Evolutionary conservation across 2,888 invertebrate species (phyloP).

Genomic region (Epiperipatus broadwayi): DNA sequence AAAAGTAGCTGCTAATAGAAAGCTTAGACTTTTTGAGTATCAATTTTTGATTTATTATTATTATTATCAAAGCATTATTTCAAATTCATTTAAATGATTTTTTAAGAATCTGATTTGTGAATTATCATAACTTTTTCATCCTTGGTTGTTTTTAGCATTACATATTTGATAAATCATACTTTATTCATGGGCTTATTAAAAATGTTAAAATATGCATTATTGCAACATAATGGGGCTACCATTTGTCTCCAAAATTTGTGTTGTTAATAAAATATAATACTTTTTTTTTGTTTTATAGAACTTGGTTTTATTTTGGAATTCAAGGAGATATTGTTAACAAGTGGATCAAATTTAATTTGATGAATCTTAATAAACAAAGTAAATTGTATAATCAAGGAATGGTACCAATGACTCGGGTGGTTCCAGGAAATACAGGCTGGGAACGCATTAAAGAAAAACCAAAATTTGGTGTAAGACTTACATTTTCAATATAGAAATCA

Average conservation of each 20-base stretch:
- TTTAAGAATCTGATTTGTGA: no score
- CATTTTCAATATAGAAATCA: constrained; percentile 5
- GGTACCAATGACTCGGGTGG: constrained; percentile 54
- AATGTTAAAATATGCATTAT: no score
- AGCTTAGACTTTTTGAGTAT: no score
- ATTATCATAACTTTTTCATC: no score
- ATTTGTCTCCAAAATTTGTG: not conserved
- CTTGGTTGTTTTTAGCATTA: no score
- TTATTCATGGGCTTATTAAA: no score
- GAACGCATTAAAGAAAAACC: constrained; percentile 62
- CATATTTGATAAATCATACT: no score
- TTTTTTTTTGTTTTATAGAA: constrained; percentile 31
- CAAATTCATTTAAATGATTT: no score
- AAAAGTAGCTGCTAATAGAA: no score
- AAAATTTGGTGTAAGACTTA: constrained; percentile 44
- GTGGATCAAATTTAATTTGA: constrained; percentile 59
- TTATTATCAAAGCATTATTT: no score
- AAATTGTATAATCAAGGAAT: constrained; percentile 76
- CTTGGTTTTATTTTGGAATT: constrained; percentile 80
- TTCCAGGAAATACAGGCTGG: constrained; percentile 61
- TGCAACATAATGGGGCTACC: not conserved
- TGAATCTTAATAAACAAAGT: constrained; percentile 70
- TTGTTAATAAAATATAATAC: no score
- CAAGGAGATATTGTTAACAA: constrained; percentile 37
- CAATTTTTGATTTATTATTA: no score